A percentile compares a stretch with the other conserved stretches of the same genome.
Conservation (phyloP, 2,888 invertebrate species). For the Ormyrus nitidulus region DNA sequence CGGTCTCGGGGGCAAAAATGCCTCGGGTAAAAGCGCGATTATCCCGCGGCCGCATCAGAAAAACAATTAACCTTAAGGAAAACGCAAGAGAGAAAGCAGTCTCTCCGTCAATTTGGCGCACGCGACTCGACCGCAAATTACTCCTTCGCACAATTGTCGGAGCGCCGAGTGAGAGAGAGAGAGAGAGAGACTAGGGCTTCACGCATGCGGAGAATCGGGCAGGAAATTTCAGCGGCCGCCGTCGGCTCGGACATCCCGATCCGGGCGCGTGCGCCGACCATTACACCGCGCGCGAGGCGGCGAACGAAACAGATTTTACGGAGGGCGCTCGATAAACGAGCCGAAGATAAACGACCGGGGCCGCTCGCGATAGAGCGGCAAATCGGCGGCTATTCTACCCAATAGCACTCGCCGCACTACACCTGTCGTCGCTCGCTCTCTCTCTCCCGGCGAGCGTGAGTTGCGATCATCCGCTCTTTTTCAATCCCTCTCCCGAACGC, state of each 20-base stretch:
- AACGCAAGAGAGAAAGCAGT: no score
- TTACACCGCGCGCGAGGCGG: not conserved
- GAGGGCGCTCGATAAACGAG: conserved; percentile 62
- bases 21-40: no score
- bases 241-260: not conserved
- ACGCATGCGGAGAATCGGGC: not conserved
- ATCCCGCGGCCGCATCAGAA: no score
- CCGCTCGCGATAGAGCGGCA: conserved; percentile 65
- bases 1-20: no score
- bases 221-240: not conserved
- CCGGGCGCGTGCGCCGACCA: no score
- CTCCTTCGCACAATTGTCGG: not conserved
- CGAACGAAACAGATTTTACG: conserved; percentile 28
- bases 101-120: not conserved
- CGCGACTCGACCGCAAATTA: conserved; percentile 27
- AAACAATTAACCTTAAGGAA: no score
- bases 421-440: conserved; percentile 59
- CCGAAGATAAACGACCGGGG: conserved; percentile 68
- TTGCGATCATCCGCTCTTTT: conserved; percentile 59
- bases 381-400: conserved; percentile 67
- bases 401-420: conserved; percentile 64
- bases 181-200: no score
- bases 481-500: not conserved
- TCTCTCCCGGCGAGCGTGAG: conserved; percentile 59
- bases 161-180: no score